Base-by-base conservation (phyloP, 2,888 invertebrate species). In the Onthophagus sagittarius region DNA sequence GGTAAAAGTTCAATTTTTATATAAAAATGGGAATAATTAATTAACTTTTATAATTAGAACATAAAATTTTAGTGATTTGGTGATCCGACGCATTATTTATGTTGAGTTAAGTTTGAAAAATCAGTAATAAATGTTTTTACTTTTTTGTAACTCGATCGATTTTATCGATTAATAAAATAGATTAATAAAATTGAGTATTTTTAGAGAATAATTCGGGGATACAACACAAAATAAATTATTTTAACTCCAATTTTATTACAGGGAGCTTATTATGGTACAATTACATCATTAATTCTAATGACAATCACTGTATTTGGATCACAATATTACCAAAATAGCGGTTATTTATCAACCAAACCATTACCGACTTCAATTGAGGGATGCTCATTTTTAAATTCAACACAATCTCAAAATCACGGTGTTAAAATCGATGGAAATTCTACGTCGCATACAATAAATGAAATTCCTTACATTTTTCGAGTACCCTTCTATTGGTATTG, bases 351-450 rank as follows among this genome's bases (percentile, higher is more conserved):
- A 39, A 74, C 78, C 70, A 75, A 76, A 0, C 69, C 73, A 6
- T 80, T 80, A 75, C 78, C 80, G 5, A 69, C 79, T 3, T 80
- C 79, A n/a, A 74, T 75, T 7, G 79, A 77, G n/a, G 79, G 78
- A 5, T 82, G 82, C 63, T 2, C 62, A 7, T 53, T 53, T 53
- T 53, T 53, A 4, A 53, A 53, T 11, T 53, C 39, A 9, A 53
- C 39, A 53, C 1, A 2, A 53, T 2, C 11, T 4, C 7, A 53
- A 9, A 7, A 53, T 9, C 2, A 53, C 5, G 39, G 6, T 53
- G 2, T 53, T 53, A 11, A 53, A 53, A 53, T 53, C 0, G 39
- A 53, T 4, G 11, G 39, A 53, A 53, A 53, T 53, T 9, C 7
- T 1, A 9, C 39, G 23, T 23, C 23, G 23, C 23, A 23, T 53